A percentile compares a stretch with the other conserved stretches of the same genome.
Conservation (phyloP, 2,113 vertebrate genomes). For the Sterrhoptilus dennistouni region DNA sequence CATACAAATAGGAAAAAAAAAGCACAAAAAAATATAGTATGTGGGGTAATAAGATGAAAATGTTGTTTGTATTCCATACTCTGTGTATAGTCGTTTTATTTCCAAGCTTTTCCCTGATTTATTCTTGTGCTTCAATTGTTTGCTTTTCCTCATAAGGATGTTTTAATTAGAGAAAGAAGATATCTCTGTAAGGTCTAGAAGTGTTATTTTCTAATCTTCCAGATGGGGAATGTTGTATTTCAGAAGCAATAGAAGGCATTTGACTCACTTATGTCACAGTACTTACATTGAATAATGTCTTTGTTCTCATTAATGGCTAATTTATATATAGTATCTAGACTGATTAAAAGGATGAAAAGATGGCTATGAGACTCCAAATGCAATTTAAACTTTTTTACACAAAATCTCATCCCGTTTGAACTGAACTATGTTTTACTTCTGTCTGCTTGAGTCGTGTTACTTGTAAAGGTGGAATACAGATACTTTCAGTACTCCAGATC, state of each 20-base stretch:
- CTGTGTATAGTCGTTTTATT: neutral
- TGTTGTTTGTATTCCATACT: neutral
- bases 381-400: neutral
- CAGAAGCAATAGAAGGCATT: neutral
- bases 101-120: neutral
- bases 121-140: neutral
- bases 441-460: fast-evolving
- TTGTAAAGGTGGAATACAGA: neutral
- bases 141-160: neutral
- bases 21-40: neutral
- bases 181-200: neutral
- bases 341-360: neutral
- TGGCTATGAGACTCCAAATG: neutral
- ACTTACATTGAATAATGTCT: neutral
- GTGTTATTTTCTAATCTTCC: neutral
- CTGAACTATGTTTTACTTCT: neutral
- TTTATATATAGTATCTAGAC: neutral
- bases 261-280: neutral
- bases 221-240: neutral
- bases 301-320: neutral
- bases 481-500: neutral
- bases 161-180: conserved; percentile 6
- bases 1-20: neutral
- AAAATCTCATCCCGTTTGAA: neutral
- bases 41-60: neutral